Evolutionary conservation across 2,113 vertebrate genomes (phyloP).

Genomic region (Megaceryle maxima): DNA sequence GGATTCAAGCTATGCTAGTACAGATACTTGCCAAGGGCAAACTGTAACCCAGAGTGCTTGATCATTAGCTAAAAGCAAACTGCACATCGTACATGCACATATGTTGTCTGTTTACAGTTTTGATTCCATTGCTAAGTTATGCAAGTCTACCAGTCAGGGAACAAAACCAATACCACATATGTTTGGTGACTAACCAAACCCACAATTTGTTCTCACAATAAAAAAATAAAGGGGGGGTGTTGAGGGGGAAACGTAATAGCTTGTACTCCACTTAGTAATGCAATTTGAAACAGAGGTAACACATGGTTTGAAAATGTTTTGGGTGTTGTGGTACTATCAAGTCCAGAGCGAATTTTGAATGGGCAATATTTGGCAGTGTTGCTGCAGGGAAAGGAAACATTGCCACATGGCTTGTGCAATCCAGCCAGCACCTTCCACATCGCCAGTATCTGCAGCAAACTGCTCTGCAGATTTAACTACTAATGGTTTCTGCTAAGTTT

Average conservation of each 20-base stretch:
- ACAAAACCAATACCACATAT: conserved; percentile 40
- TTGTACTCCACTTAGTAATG: neutral
- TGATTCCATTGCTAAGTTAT: conserved; percentile 62
- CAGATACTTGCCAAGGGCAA: conserved; percentile 63
- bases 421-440: neutral
- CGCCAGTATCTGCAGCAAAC: neutral
- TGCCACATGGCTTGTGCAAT: neutral
- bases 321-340: neutral
- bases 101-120: conserved; percentile 57
- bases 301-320: conserved; percentile 10
- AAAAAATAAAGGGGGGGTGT: accelerated
- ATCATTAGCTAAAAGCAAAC: conserved; percentile 64
- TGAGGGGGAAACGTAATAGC: neutral
- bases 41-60: conserved; percentile 50
- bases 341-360: neutral
- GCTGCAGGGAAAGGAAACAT: neutral
- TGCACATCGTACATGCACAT: conserved; percentile 29
- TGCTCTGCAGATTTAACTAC: neutral
- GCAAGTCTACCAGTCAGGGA: conserved; percentile 48
- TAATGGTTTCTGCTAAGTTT: neutral
- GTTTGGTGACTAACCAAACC: neutral
- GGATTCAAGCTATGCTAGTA: conserved; percentile 42
- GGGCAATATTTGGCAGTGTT: neutral
- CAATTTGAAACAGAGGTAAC: neutral
- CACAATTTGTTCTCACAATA: neutral